Conservation (phyloP, 1,140 invertebrate species). For the Diachasmimorpha longicaudata region DNA sequence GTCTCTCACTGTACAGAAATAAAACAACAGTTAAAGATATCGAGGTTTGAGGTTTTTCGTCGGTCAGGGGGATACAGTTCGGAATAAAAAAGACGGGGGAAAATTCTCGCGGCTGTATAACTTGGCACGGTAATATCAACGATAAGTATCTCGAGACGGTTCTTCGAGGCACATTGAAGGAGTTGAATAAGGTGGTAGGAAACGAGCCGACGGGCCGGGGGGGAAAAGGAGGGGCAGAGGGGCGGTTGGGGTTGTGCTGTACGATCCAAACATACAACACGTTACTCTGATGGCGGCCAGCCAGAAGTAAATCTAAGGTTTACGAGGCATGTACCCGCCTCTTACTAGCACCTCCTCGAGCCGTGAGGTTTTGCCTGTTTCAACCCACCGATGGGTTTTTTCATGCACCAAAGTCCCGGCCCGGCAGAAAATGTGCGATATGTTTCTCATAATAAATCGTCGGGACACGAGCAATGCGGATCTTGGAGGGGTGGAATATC, state of each 20-base stretch:
- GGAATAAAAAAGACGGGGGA: slow-evolving; percentile 7
- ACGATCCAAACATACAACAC: slow-evolving; percentile 27
- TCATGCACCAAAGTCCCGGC: background rate
- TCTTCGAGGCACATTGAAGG: slow-evolving; percentile 37
- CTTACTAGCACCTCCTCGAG: slow-evolving; percentile 65
- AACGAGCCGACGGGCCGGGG: background rate
- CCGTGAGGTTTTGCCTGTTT: slow-evolving; percentile 41
- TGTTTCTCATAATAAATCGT: slow-evolving; percentile 28
- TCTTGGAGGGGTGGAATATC: background rate
- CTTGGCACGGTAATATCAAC: slow-evolving; percentile 44
- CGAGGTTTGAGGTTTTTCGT: background rate
- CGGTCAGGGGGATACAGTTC: background rate
- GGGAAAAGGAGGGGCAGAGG: background rate
- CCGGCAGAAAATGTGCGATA: slow-evolving; percentile 1
- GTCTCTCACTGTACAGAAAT: background rate
- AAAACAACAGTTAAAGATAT: background rate
- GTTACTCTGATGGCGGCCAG: slow-evolving; percentile 61
- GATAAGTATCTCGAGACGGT: slow-evolving; percentile 57
- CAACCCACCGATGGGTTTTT: background rate
- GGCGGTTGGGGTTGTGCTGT: slow-evolving; percentile 3
- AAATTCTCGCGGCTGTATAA: slow-evolving; percentile 38
- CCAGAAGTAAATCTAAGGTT: slow-evolving; percentile 65
- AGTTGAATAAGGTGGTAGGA: slow-evolving; percentile 1
- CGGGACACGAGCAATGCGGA: slow-evolving; percentile 3
- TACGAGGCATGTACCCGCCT: slow-evolving; percentile 63